A percentile compares a stretch with the other conserved stretches of the same genome.
These are phyloP conservation scores for Rhagoletis pomonella DNA, from an alignment of 1,140 invertebrate species.

Conservation along the genomic window DNA sequence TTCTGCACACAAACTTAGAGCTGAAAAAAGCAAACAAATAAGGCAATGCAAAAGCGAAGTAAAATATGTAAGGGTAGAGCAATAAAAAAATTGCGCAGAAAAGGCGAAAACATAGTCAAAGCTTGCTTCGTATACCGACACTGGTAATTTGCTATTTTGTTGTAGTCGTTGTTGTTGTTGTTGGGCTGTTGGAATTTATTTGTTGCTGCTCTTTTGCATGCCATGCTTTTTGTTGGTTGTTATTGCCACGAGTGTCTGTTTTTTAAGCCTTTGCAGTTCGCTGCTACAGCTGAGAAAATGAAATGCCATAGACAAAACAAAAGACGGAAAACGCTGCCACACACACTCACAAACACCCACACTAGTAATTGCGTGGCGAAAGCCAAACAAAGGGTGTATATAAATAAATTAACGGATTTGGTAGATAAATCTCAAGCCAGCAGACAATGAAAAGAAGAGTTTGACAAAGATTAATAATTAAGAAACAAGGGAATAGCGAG, in stretches of 20 bases:
- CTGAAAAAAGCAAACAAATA: slow-evolving; percentile 20
- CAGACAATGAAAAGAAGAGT: slow-evolving; percentile 34
- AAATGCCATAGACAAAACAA: slow-evolving; percentile 43
- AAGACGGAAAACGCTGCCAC: background rate
- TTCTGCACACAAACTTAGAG: too few relatives aligned
- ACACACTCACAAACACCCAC: background rate
- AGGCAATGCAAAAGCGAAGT: background rate
- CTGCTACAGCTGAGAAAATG: slow-evolving; percentile 18
- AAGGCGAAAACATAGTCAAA: background rate
- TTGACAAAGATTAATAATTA: slow-evolving; percentile 45
- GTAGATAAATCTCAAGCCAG: slow-evolving; percentile 13
- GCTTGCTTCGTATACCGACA: background rate
- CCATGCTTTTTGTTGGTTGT: background rate
- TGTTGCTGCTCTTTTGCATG: slow-evolving; percentile 27
- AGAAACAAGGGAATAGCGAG: too few relatives aligned
- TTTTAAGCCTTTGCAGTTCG: background rate
- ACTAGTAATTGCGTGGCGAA: background rate
- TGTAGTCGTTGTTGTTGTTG: background rate
- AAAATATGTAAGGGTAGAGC: background rate
- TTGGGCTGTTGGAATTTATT: slow-evolving; percentile 28
- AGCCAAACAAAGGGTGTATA: slow-evolving; percentile 15
- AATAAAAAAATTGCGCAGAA: background rate
- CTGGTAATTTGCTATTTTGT: slow-evolving; percentile 34
- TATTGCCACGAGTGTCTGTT: slow-evolving; percentile 14
- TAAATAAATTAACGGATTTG: slow-evolving; percentile 50